Percentiles rank a stretch among this genome's conserved stretches.
These are phyloP conservation scores for Stomatorhinus walkeri DNA, from an alignment of 2,797 vertebrate species.

Conservation along the genomic window DNA sequence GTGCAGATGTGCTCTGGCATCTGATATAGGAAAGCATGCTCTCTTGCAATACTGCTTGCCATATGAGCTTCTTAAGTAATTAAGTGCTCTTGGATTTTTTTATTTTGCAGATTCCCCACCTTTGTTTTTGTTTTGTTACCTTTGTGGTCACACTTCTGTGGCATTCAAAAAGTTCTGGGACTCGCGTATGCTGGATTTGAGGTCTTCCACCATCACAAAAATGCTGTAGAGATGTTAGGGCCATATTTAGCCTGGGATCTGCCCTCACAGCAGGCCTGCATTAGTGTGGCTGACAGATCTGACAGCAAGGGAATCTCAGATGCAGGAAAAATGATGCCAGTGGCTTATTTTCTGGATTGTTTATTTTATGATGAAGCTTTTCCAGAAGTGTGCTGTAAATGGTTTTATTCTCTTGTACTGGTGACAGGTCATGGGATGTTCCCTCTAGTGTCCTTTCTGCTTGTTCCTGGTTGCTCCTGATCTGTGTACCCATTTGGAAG, in stretches of 20 bases:
- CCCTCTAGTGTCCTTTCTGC: not conserved
- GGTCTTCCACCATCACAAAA: not conserved
- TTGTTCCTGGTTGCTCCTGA: slow-evolving; percentile 26
- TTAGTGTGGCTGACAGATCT: not conserved
- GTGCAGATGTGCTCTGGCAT: not conserved
- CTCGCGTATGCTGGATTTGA: not conserved
- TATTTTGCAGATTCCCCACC: not conserved
- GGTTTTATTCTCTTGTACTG: slow-evolving; percentile 1
- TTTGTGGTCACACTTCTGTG: not conserved
- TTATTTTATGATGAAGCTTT: not conserved
- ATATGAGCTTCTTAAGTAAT: not conserved
- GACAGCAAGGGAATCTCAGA: not conserved
- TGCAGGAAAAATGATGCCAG: not conserved
- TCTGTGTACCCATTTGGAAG: not conserved
- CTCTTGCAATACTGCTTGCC: not conserved
- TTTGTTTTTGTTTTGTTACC: not conserved
- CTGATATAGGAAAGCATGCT: not conserved
- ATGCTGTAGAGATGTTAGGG: not conserved
- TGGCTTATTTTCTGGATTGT: not conserved
- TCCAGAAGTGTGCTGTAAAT: not conserved
- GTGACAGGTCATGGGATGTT: not conserved
- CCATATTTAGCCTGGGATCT: not conserved
- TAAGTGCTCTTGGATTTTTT: not conserved
- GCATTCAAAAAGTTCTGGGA: not conserved
- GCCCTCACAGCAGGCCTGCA: not conserved